These are phyloP conservation scores for Callyntrura sp. DNA, from an alignment of 2,888 invertebrate species.

Conservation along the genomic window DNA sequence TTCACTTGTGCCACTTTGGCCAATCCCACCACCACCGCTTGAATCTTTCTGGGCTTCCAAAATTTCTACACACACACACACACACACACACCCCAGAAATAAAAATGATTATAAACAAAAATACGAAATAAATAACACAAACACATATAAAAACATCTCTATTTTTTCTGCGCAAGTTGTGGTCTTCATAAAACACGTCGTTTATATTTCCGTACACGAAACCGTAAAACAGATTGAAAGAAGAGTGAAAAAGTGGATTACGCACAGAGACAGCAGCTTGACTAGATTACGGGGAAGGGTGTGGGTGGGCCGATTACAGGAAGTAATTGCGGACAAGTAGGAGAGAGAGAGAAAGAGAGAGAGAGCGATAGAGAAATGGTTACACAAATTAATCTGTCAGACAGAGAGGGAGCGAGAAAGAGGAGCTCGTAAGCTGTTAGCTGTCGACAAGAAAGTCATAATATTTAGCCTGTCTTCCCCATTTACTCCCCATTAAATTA, in stretches of 20 bases:
- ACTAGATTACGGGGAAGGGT: background rate
- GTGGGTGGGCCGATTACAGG: constrained; percentile 20
- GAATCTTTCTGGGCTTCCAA: constrained; percentile 64
- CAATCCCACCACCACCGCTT: constrained; percentile 19
- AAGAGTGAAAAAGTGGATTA: background rate
- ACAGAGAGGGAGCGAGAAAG: background rate
- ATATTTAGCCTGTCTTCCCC: constrained; percentile 11
- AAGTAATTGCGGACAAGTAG: background rate
- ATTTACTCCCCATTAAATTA: constrained; percentile 30
- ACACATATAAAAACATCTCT: constrained; percentile 6
- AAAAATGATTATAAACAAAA: constrained; percentile 19
- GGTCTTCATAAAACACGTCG: constrained; percentile 14
- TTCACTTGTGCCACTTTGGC: constrained; percentile 1
- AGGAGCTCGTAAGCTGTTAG: background rate
- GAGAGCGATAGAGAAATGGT: constrained; percentile 33
- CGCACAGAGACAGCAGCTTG: background rate
- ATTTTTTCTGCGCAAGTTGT: background rate
- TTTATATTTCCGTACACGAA: constrained; percentile 35
- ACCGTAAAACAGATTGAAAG: constrained; percentile 1
- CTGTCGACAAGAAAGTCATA: constrained; percentile 40
- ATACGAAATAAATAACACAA: constrained; percentile 1
- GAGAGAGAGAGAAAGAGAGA: background rate
- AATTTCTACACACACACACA: constrained; percentile 67
- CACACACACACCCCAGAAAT: constrained; percentile 1
- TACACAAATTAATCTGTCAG: constrained; percentile 58